phyloP scores from a whole-genome alignment of 2,888 invertebrate genomes.

The Amiota mariae region DNA sequence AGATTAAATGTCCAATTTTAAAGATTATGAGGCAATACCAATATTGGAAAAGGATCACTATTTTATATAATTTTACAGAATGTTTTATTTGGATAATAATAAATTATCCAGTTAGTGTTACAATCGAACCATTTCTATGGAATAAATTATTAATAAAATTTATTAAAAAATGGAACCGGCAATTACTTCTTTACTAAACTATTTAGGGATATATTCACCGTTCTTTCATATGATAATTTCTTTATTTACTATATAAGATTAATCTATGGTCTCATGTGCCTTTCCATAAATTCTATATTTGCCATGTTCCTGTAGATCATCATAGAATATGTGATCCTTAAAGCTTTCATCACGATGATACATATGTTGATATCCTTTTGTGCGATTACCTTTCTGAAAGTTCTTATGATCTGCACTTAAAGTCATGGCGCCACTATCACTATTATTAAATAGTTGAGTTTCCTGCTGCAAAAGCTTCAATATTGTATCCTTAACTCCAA shows the following conservation, averaged over 20 bases:
- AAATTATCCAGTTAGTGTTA: too few relatives aligned
- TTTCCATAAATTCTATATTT: constrained; percentile 83
- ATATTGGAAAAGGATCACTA: neutral
- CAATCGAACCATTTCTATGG: too few relatives aligned
- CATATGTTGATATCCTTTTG: constrained; percentile 87
- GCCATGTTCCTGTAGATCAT: constrained; percentile 86
- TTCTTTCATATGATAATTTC: too few relatives aligned
- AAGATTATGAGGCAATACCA: neutral
- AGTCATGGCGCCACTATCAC: constrained; percentile 32
- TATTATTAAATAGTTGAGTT: neutral
- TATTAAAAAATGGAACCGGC: too few relatives aligned
- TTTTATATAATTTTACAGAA: neutral
- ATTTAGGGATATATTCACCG: too few relatives aligned
- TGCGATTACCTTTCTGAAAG: constrained; percentile 85
- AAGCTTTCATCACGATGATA: constrained; percentile 90
- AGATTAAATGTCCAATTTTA: neutral
- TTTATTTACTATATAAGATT: too few relatives aligned
- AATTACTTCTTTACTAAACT: too few relatives aligned
- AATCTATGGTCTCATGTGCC: neutral
- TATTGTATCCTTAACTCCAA: constrained; percentile 38
- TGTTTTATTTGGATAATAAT: too few relatives aligned
- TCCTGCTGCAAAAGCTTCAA: neutral
- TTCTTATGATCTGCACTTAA: constrained; percentile 83
- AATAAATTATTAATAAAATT: too few relatives aligned
- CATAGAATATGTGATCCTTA: constrained; percentile 91